These are phyloP conservation scores for Drosophila limbata DNA, from an alignment of 2,888 invertebrate species.

Conservation along the genomic window DNA sequence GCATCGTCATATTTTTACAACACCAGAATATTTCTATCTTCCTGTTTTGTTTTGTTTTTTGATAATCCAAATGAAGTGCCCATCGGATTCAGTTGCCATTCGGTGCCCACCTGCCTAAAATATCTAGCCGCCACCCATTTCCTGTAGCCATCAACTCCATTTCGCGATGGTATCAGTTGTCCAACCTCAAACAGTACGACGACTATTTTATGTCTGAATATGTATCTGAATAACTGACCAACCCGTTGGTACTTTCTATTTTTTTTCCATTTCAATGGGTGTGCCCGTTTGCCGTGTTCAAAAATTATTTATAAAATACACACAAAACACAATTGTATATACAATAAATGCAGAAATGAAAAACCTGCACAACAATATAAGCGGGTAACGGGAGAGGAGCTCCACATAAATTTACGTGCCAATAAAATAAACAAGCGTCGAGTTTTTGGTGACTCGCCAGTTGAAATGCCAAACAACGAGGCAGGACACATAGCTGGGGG, in stretches of 20 bases:
- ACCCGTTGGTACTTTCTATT: slow-evolving; percentile 14
- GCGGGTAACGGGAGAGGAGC: slow-evolving; percentile 14
- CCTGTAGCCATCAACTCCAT: slow-evolving; percentile 29
- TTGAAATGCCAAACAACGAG: slow-evolving; percentile 54
- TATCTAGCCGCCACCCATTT: background rate
- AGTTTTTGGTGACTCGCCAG: slow-evolving; percentile 78
- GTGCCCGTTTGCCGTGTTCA: slow-evolving; percentile 63
- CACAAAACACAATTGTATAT: slow-evolving; percentile 45
- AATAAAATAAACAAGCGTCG: slow-evolving; percentile 80
- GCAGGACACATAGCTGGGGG: slow-evolving; percentile 42
- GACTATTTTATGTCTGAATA: slow-evolving; percentile 39
- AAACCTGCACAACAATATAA: slow-evolving; percentile 46
- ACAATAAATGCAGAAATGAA: slow-evolving; percentile 60
- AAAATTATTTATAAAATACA: slow-evolving; percentile 72
- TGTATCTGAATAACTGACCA: slow-evolving; percentile 31
- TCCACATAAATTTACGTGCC: slow-evolving; percentile 81
- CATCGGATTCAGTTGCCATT: slow-evolving; percentile 54
- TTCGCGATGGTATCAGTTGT: slow-evolving; percentile 40
- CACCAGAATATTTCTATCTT: background rate
- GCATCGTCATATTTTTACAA: slow-evolving; percentile 14
- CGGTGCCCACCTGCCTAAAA: slow-evolving; percentile 18
- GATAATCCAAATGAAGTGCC: slow-evolving; percentile 51
- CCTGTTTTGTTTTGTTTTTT: background rate
- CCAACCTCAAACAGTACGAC: slow-evolving; percentile 12
- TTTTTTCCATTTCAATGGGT: slow-evolving; percentile 47